Evolutionary conservation across 2,113 vertebrate species (phyloP).

Genomic region (Sus scrofa): DNA sequence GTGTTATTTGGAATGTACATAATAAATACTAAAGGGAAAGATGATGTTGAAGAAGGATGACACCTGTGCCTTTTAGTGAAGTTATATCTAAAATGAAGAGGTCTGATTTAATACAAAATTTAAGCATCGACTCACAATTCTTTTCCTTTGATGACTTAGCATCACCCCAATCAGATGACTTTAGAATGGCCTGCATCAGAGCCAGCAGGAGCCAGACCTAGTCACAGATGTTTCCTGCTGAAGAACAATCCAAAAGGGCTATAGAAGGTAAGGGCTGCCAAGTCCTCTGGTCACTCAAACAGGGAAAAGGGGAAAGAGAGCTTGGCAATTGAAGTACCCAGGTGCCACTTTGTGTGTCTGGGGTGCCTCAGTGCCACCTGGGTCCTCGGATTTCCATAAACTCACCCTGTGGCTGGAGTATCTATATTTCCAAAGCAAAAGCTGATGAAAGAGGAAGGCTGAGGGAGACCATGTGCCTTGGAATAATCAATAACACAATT

Average conservation of each 20-base stretch:
- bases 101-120: not conserved
- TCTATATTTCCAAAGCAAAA: not conserved
- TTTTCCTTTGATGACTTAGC: not conserved
- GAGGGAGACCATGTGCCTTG: slow-evolving; percentile 66
- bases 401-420: not conserved
- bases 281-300: slow-evolving; percentile 27
- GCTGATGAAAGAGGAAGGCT: slow-evolving; percentile 32
- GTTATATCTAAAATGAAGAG: not conserved
- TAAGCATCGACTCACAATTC: not conserved
- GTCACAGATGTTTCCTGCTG: slow-evolving; percentile 64
- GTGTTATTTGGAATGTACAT: not conserved
- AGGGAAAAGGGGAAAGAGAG: not conserved
- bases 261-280: slow-evolving; percentile 43
- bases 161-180: not conserved
- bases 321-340: slow-evolving; percentile 51
- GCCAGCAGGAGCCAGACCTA: slow-evolving; percentile 38
- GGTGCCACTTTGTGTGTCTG: slow-evolving; percentile 46
- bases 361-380: slow-evolving; percentile 62
- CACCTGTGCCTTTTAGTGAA: not conserved
- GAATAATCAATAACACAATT: slow-evolving; percentile 18
- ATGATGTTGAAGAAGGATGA: not conserved
- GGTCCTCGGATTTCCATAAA: slow-evolving; percentile 42
- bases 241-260: slow-evolving; percentile 45
- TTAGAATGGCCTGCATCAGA: not conserved
- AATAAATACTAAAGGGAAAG: not conserved